phyloP scores from a whole-genome alignment of 2,888 invertebrate genomes.

The Drymonia ruficornis region DNA sequence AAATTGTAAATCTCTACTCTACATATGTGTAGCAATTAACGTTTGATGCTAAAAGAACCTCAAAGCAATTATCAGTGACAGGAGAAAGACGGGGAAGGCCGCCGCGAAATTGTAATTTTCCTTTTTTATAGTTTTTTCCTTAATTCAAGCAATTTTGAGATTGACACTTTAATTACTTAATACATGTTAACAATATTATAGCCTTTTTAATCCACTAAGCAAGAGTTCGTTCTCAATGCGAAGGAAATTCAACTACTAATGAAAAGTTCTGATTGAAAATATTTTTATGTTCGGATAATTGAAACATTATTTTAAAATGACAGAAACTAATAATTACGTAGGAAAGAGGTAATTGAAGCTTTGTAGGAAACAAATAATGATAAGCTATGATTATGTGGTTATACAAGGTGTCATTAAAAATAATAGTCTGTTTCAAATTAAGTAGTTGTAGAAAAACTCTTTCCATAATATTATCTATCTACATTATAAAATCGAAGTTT shows the following conservation, averaged over 20 bases:
- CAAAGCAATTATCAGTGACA: conserved; percentile 25
- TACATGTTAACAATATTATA: too few species aligned
- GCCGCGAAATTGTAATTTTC: conserved; percentile 17
- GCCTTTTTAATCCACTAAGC: too few species aligned
- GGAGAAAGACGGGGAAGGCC: conserved; percentile 30
- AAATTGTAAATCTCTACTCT: background rate
- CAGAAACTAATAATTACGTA: background rate
- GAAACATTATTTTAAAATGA: background rate
- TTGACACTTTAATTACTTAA: too few species aligned
- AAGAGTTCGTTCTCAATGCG: too few species aligned
- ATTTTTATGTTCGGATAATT: background rate
- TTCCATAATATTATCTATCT: too few species aligned
- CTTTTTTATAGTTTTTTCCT: too few species aligned
- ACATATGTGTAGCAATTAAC: conserved; percentile 17
- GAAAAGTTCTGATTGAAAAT: background rate
- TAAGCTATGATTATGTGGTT: background rate
- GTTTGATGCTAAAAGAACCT: conserved; percentile 20
- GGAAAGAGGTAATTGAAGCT: background rate
- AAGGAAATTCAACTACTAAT: background rate
- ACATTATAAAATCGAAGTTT: too few species aligned
- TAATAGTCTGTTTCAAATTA: background rate
- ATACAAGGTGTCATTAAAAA: background rate
- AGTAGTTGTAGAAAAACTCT: too few species aligned
- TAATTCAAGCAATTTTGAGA: too few species aligned
- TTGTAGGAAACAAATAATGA: background rate